These are phyloP conservation scores for Folsomia manolachei DNA, from an alignment of 2,888 invertebrate species.

Conservation along the genomic window DNA sequence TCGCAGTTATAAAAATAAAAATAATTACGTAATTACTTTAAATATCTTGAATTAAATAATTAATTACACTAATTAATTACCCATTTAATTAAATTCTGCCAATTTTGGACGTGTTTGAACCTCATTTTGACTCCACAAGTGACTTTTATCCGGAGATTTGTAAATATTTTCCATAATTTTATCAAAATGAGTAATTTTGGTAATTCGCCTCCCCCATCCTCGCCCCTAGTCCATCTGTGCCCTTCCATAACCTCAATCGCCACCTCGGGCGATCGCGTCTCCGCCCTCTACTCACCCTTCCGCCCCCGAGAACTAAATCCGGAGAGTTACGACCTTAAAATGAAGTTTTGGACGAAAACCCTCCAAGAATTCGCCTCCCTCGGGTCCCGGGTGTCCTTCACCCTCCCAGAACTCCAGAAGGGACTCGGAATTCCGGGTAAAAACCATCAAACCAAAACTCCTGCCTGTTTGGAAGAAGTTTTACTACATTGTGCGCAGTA, in stretches of 20 bases:
- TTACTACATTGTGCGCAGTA: conserved; percentile 20
- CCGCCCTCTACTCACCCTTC: conserved; percentile 43
- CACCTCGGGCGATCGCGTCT: conserved; percentile 34
- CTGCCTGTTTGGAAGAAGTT: conserved; percentile 30
- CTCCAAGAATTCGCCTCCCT: conserved; percentile 37
- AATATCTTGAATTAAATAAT: too few species aligned
- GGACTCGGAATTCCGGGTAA: conserved; percentile 19
- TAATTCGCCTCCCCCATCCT: too few species aligned
- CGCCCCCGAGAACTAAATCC: conserved; percentile 40
- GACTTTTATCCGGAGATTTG: too few species aligned
- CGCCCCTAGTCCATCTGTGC: not conserved
- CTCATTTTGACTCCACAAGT: too few species aligned
- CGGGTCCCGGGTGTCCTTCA: conserved; percentile 25
- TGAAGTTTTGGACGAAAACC: conserved; percentile 45
- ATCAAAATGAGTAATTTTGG: too few species aligned
- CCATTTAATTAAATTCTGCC: too few species aligned
- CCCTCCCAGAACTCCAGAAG: conserved; percentile 29
- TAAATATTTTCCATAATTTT: too few species aligned
- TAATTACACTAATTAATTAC: too few species aligned
- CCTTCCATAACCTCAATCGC: conserved; percentile 27
- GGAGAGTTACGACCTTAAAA: conserved; percentile 44
- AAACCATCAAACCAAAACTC: conserved; percentile 21
- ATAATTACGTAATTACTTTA: too few species aligned
- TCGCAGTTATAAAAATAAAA: too few species aligned
- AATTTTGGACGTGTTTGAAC: too few species aligned